A percentile compares a stretch with the other conserved stretches of the same genome.
These are phyloP conservation scores for Drosophila monieri DNA, from an alignment of 2,888 invertebrate genomes.

Conservation along the genomic window DNA sequence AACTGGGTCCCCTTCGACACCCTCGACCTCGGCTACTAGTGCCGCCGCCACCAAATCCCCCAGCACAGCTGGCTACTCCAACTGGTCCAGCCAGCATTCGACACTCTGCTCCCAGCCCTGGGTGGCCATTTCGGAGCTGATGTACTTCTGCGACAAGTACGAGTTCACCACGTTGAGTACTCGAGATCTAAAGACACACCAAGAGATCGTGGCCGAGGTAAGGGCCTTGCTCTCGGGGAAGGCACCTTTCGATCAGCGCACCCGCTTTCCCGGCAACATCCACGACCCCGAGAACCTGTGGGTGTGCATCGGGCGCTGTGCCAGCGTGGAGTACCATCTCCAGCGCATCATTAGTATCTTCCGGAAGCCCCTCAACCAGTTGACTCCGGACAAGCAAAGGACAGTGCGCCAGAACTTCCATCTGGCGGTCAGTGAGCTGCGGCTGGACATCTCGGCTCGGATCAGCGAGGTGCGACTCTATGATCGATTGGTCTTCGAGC, in stretches of 20 bases:
- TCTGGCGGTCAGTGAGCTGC: constrained; percentile 76
- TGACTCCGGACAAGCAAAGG: constrained; percentile 80
- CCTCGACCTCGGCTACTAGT: constrained; percentile 16
- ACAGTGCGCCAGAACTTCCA: constrained; percentile 79
- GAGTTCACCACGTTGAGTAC: constrained; percentile 76
- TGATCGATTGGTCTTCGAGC: constrained; percentile 77
- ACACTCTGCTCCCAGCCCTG: constrained; percentile 70
- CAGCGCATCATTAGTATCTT: constrained; percentile 77
- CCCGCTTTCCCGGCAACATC: constrained; percentile 78
- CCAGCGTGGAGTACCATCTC: constrained; percentile 79
- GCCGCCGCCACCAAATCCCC: constrained; percentile 43
- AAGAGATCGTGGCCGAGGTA: constrained; percentile 74
- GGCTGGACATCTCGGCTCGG: constrained; percentile 79
- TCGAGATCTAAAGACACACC: constrained; percentile 70
- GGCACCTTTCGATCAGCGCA: constrained; percentile 76
- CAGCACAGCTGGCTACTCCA: constrained; percentile 64
- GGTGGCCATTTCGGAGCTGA: constrained; percentile 80
- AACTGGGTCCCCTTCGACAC: constrained; percentile 12
- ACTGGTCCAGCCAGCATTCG: constrained; percentile 75
- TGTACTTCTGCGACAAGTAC: constrained; percentile 80
- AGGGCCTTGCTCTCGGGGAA: constrained; percentile 64
- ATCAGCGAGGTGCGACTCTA: constrained; percentile 78
- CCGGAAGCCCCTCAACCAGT: constrained; percentile 73
- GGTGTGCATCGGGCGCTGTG: constrained; percentile 80
- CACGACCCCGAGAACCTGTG: constrained; percentile 78